These are phyloP conservation scores for Corbicula japonica DNA, from an alignment of 2,888 invertebrate species.

Conservation along the genomic window DNA sequence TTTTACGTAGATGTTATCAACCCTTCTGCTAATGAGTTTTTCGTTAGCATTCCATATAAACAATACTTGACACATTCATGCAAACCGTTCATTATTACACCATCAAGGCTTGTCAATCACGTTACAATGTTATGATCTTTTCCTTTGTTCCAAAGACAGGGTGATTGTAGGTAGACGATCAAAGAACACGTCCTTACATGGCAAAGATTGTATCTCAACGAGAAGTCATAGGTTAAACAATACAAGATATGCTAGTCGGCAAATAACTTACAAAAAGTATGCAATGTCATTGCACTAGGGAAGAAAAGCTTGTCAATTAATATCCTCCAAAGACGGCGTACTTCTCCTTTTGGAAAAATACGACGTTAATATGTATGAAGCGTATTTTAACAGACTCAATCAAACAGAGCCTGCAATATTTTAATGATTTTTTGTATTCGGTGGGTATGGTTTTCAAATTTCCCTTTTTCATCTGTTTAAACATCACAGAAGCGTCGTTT, in stretches of 20 bases:
- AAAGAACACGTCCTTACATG: conserved; percentile 39
- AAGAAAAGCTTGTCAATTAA: too few relatives aligned
- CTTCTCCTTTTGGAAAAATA: too few relatives aligned
- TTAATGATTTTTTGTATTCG: too few relatives aligned
- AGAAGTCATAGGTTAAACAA: conserved; percentile 34
- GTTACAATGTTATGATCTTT: conserved; percentile 29
- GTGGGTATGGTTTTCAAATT: too few relatives aligned
- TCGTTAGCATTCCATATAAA: conserved; percentile 38
- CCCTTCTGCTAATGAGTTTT: conserved; percentile 36
- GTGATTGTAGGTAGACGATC: conserved; percentile 52
- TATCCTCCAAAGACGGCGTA: too few relatives aligned
- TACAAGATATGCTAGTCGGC: conserved; percentile 5
- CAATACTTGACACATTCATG: conserved; percentile 42
- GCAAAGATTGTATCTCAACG: conserved; percentile 42
- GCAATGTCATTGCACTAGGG: too few relatives aligned
- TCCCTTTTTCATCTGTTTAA: too few relatives aligned
- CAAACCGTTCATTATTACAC: conserved; percentile 43
- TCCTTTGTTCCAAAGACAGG: conserved; percentile 45
- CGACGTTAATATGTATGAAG: too few relatives aligned
- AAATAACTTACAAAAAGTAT: too few relatives aligned
- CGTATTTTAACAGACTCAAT: too few relatives aligned
- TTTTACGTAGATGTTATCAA: conserved; percentile 33
- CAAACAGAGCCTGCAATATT: too few relatives aligned
- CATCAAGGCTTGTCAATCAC: conserved; percentile 45
- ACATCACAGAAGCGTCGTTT: too few relatives aligned